Percentiles rank a stretch among this genome's conserved stretches.
These are phyloP conservation scores for Trematomus loennbergii DNA, from an alignment of 2,113 vertebrate species.

Conservation along the genomic window DNA sequence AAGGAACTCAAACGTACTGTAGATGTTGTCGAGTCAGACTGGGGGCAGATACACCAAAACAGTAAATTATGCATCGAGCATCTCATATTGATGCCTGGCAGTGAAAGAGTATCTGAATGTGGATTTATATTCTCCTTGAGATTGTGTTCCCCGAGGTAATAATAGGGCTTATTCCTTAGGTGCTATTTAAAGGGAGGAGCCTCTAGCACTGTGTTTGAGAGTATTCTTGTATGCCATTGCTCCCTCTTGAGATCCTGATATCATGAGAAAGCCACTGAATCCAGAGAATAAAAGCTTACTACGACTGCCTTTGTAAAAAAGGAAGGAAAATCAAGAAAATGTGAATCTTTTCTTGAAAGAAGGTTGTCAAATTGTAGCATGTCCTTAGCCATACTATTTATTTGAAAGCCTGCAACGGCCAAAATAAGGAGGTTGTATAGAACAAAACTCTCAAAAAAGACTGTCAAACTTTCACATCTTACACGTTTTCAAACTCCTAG, in stretches of 20 bases:
- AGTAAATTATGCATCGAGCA: slow-evolving; percentile 55
- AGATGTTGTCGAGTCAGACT: slow-evolving; percentile 25
- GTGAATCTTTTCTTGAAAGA: slow-evolving; percentile 20
- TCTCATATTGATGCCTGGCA: slow-evolving; percentile 46
- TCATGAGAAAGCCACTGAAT: slow-evolving; percentile 19
- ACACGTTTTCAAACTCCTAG: slow-evolving; percentile 13
- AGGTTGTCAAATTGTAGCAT: slow-evolving; percentile 5
- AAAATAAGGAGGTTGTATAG: background rate
- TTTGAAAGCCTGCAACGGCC: background rate
- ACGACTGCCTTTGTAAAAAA: slow-evolving; percentile 18
- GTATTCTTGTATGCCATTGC: slow-evolving; percentile 29
- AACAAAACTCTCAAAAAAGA: background rate
- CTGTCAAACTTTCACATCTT: slow-evolving; percentile 16
- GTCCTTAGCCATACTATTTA: slow-evolving; percentile 20
- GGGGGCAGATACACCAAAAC: slow-evolving; percentile 30
- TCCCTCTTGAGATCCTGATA: slow-evolving; percentile 36
- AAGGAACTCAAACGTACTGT: slow-evolving; percentile 40
- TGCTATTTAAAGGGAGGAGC: slow-evolving; percentile 35
- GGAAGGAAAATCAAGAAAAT: slow-evolving; percentile 10
- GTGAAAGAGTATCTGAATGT: slow-evolving; percentile 23
- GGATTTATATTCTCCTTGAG: slow-evolving; percentile 6
- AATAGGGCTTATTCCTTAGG: slow-evolving; percentile 15
- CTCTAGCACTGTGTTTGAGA: slow-evolving; percentile 19
- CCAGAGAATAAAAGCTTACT: slow-evolving; percentile 4
- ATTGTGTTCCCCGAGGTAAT: slow-evolving; percentile 39